Conservation (phyloP, 2,113 vertebrate species). For the Festucalex cinctus region DNA sequence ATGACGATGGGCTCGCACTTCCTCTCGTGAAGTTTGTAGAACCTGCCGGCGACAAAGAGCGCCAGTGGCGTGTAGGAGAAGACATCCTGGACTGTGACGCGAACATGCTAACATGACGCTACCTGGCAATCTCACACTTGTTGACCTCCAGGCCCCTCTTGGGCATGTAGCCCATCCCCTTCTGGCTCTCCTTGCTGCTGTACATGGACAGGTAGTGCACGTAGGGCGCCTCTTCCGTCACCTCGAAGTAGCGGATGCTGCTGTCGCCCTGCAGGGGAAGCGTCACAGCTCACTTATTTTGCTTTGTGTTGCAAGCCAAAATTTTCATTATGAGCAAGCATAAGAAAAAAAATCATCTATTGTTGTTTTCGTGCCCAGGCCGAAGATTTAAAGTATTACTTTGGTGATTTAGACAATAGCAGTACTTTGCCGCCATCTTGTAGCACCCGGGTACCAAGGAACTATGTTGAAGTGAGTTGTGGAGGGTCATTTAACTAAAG, state of each 20-base stretch:
- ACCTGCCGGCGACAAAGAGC: conserved; percentile 53
- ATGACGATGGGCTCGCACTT: conserved; percentile 82
- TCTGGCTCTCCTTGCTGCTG: conserved; percentile 88
- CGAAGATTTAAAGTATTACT: background rate
- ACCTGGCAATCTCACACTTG: conserved; percentile 92
- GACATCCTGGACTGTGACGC: background rate
- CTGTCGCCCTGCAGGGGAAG: conserved; percentile 79
- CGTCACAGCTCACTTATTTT: background rate
- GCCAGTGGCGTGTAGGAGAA: background rate
- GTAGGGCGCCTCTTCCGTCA: conserved; percentile 84
- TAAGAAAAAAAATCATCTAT: background rate
- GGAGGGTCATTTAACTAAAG: background rate
- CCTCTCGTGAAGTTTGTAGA: conserved; percentile 83
- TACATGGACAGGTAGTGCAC: conserved; percentile 88
- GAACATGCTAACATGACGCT: background rate
- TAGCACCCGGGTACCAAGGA: background rate
- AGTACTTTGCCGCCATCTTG: too few species aligned
- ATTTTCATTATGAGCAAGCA: background rate
- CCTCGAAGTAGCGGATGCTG: conserved; percentile 90
- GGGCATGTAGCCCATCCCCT: conserved; percentile 90
- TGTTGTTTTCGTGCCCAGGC: background rate
- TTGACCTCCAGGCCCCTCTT: conserved; percentile 89
- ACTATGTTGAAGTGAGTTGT: background rate
- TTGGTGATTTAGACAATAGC: too few species aligned
- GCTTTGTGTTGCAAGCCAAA: background rate